These are phyloP conservation scores for Amazona vittata DNA, from an alignment of 2,113 vertebrate species.

Conservation along the genomic window DNA sequence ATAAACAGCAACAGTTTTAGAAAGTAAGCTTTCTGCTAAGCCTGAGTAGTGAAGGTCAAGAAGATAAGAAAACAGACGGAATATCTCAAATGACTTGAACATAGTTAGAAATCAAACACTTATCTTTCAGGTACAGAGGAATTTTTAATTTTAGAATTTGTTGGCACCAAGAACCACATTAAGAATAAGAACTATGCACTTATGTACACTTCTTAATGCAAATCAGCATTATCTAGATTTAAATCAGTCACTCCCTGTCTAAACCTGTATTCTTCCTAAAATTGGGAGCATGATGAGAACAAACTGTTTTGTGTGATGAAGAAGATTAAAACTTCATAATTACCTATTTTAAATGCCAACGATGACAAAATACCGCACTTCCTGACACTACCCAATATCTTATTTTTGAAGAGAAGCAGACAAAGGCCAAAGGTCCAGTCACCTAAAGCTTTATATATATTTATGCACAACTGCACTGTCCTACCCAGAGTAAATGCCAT, in stretches of 20 bases:
- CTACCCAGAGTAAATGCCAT: background rate
- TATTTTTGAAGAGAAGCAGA: background rate
- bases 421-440: background rate
- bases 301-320: background rate
- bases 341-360: background rate
- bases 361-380: background rate
- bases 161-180: background rate
- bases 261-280: background rate
- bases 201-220: background rate
- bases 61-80: background rate
- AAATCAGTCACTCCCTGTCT: background rate
- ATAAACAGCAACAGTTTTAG: constrained; percentile 1
- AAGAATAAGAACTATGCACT: background rate
- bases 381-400: background rate
- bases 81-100: background rate
- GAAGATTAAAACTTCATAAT: background rate
- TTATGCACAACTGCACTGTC: background rate
- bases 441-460: background rate
- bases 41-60: background rate
- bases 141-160: background rate
- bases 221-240: background rate
- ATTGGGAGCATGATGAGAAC: background rate
- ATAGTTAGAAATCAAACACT: background rate
- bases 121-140: background rate
- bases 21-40: background rate